These are phyloP conservation scores for Pluvialis apricaria DNA, from an alignment of 2,113 vertebrate species.

Conservation along the genomic window DNA sequence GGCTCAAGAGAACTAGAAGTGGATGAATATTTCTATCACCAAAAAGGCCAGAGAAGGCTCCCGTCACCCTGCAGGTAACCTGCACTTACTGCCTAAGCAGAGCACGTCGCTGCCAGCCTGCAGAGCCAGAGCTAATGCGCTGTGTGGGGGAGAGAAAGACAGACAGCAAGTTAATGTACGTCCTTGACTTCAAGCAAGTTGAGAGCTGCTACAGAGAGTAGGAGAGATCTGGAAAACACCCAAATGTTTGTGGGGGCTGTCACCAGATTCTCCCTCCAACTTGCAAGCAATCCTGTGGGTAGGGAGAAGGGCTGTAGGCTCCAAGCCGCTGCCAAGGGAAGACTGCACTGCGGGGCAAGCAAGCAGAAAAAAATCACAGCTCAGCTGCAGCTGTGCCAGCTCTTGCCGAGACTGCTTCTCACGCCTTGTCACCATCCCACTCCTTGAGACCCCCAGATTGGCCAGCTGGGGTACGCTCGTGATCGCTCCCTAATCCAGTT, in stretches of 20 bases:
- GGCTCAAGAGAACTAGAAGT: not conserved
- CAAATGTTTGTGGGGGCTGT: slow-evolving; percentile 21
- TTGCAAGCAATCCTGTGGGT: not conserved
- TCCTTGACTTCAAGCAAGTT: not conserved
- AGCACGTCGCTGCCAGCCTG: not conserved
- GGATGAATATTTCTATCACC: not conserved
- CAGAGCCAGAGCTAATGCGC: not conserved
- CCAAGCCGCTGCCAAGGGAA: not conserved
- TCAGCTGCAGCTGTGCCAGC: not conserved
- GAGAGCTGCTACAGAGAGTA: not conserved
- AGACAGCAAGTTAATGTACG: not conserved
- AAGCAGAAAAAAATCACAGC: not conserved
- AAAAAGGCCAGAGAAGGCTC: not conserved
- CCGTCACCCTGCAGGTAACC: not conserved
- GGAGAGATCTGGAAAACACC: slow-evolving; percentile 16
- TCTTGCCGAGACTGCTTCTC: not conserved
- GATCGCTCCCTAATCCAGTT: not conserved
- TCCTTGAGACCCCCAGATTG: not conserved
- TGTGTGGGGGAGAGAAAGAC: not conserved
- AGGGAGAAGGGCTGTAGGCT: not conserved
- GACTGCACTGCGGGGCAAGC: not conserved
- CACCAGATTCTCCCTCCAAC: not conserved
- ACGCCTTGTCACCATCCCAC: not conserved
- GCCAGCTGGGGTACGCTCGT: not conserved
- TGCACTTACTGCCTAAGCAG: not conserved